Base-by-base conservation (phyloP, 2,113 vertebrate species). In the Leptocoma aspasia region DNA sequence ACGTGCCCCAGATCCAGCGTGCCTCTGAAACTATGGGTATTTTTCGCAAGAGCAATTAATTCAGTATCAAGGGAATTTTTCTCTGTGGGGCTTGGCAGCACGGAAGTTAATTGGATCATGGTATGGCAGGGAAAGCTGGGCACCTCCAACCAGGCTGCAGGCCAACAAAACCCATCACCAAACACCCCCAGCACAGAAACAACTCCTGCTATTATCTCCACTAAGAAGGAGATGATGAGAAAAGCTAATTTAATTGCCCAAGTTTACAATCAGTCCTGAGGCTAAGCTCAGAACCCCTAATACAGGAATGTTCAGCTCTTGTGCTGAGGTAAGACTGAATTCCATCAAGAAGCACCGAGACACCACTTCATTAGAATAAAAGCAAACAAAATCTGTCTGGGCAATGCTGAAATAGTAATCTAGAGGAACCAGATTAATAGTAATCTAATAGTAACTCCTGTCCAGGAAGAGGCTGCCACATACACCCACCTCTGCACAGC, bases 71-170 rank as follows among this genome's bases (percentile, higher is more conserved):
- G 12, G 66, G 81, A 50, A 31, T 82, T 85, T 45, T 39, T 44
- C 84, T 87, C 80, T 4, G 42, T 27, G 24, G 68, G 75, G 45
- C 27, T 90, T 13, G 86, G 92, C 82, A 73, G 24, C 37, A 1
- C 0, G 0, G 71, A 19, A 66, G 30, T 54, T 14, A 5, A n/a
- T 26, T 44, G 35, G 56, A 41, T 49, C 8, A 0, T 1, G 56
- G 69, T 4, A 2, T 0, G 16, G 70, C 69, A 75, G 86, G 86
- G 91, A 84, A 78, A 78, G 35, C 61, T 7, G 47, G 60, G 91
- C 83, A 68, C 28, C 53, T 50, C 22, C 6, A 81, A 4, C 9
- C 39, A 23, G 70, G 73, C 90, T 87, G 71, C 37, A 31, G 49
- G 23, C n/a, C 92, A 89, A 9, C 21, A 47, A 60, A 81, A 75